phyloP scores from a whole-genome alignment of 2,113 vertebrate species.

The Cisticola juncidis region DNA sequence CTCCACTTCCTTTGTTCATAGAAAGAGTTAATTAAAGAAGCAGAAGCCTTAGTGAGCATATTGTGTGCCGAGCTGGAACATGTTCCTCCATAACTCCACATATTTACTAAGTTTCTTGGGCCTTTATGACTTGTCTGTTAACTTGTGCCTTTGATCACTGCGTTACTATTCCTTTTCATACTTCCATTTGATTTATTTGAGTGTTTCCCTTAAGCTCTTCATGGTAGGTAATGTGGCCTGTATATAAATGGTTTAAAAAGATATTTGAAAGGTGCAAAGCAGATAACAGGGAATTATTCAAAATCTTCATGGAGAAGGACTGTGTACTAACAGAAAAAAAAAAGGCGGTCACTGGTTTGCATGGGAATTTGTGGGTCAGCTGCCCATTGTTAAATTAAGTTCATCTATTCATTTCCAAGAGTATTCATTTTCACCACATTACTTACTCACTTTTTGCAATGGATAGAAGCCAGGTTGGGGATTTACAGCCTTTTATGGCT shows the following conservation, averaged over 20 bases:
- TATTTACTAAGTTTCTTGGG: not conserved
- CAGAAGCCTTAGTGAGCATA: not conserved
- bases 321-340: constrained; percentile 16
- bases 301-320: constrained; percentile 59
- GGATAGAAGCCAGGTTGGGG: constrained; percentile 67
- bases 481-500: constrained; percentile 64
- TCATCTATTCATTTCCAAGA: constrained; percentile 76
- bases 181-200: not conserved
- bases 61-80: not conserved
- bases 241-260: constrained; percentile 47
- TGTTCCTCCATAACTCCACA: not conserved
- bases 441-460: constrained; percentile 62
- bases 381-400: constrained; percentile 77
- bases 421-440: constrained; percentile 59
- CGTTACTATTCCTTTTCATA: not conserved
- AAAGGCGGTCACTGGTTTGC: constrained; percentile 64
- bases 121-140: not conserved
- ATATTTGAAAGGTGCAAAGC: constrained; percentile 57
- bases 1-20: not conserved
- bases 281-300: constrained; percentile 55
- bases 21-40: not conserved
- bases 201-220: not conserved
- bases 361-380: constrained; percentile 70
- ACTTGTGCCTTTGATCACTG: not conserved
- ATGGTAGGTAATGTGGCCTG: not conserved